These are phyloP conservation scores for Blomia tropicalis DNA, from an alignment of 2,888 invertebrate genomes.

Conservation along the genomic window DNA sequence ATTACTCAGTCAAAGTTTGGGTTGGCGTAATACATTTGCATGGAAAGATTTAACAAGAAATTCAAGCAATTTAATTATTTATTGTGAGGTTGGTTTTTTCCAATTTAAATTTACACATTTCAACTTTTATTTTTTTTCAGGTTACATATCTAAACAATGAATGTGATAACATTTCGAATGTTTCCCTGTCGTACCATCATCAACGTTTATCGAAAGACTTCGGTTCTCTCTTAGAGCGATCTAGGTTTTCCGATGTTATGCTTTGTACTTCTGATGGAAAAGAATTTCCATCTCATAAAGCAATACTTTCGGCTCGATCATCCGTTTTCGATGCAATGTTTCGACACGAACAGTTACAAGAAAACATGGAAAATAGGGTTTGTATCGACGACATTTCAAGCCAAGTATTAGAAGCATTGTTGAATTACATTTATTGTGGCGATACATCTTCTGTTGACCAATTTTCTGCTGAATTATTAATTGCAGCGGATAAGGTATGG, in stretches of 20 bases:
- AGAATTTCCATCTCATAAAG: neutral
- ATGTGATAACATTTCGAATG: neutral
- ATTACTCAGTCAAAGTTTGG: neutral
- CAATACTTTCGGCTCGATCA: neutral
- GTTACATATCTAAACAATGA: neutral
- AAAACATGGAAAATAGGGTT: neutral
- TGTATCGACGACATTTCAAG: neutral
- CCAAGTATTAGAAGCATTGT: neutral
- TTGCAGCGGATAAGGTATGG: neutral
- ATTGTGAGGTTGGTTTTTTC: neutral
- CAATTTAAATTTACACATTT: neutral
- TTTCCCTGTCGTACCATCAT: neutral
- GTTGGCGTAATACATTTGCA: slow-evolving; percentile 7
- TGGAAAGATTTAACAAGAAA: neutral
- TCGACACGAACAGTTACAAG: neutral
- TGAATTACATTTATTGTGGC: neutral
- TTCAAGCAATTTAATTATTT: neutral
- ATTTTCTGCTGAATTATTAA: neutral
- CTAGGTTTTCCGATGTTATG: neutral
- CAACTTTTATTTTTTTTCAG: neutral
- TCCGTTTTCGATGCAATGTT: neutral
- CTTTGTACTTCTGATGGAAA: neutral
- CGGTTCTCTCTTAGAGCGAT: neutral
- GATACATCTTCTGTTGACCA: neutral
- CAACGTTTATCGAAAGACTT: slow-evolving; percentile 9